A percentile compares a stretch with the other conserved stretches of the same genome.
Conservation (phyloP, 2,113 vertebrate genomes). For the Acinonyx jubatus region DNA sequence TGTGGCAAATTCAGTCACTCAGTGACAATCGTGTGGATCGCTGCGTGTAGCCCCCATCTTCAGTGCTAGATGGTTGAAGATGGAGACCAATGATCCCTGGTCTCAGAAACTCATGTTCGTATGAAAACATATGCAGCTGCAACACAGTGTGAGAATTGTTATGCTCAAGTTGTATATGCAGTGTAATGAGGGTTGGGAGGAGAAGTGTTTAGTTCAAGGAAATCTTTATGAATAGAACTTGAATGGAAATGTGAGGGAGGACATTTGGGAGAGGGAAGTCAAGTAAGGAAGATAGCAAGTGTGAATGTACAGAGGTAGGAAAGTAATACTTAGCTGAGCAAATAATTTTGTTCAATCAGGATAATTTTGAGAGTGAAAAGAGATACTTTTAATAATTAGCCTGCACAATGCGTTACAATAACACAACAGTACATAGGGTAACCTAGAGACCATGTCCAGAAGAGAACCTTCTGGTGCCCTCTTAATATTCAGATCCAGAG, state of each 20-base stretch:
- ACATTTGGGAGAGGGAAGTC: background rate
- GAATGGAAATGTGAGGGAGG: background rate
- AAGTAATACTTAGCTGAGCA: background rate
- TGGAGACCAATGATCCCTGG: background rate
- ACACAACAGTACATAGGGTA: background rate
- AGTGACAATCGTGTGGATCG: background rate
- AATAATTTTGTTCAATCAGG: background rate
- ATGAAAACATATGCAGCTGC: background rate
- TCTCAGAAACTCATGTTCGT: background rate
- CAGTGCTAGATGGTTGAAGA: background rate
- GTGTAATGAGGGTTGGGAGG: background rate
- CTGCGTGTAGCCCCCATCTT: background rate
- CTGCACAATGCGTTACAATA: background rate
- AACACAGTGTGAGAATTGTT: background rate
- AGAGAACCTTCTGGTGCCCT: background rate
- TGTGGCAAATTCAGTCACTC: background rate
- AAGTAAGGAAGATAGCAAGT: background rate
- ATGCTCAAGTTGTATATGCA: background rate
- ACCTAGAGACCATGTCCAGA: background rate
- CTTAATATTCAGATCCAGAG: background rate
- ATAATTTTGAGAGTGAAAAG: background rate
- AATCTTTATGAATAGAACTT: background rate
- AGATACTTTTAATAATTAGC: background rate
- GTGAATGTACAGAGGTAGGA: background rate
- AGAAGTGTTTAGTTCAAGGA: background rate